phyloP scores from a whole-genome alignment of 2,113 vertebrate species.

The Craseonycteris thonglongyai region DNA sequence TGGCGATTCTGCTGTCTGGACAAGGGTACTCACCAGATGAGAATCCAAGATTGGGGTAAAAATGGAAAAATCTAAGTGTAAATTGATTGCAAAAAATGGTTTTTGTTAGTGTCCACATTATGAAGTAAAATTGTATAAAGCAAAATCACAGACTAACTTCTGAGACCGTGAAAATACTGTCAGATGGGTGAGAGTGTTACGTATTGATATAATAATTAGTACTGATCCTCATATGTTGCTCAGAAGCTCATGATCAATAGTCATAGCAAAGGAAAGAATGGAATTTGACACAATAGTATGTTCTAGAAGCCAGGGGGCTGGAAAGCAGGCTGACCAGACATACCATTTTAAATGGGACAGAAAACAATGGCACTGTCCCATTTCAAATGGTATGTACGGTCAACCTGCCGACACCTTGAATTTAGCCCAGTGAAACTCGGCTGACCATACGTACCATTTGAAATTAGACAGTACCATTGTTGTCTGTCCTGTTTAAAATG shows the following conservation, averaged over 20 bases:
- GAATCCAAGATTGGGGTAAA: neutral
- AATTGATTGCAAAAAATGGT: neutral
- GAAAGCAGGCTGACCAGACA: too few species aligned
- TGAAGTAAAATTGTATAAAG: neutral
- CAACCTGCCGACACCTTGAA: too few species aligned
- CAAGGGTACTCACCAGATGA: neutral
- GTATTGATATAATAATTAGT: neutral
- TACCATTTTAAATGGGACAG: too few species aligned
- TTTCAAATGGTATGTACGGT: too few species aligned
- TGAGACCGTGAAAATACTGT: neutral
- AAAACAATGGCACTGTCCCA: too few species aligned
- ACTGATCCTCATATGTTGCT: neutral
- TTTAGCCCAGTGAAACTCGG: too few species aligned
- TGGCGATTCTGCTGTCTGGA: neutral
- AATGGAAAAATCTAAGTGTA: neutral
- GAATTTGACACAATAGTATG: neutral
- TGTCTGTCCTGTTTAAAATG: too few species aligned
- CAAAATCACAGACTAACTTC: neutral
- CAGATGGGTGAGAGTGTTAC: neutral
- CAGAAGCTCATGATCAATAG: neutral
- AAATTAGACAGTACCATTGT: too few species aligned
- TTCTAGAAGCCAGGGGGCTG: neutral
- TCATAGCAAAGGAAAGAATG: neutral
- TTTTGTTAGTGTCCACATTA: neutral
- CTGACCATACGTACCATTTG: too few species aligned